Evolutionary conservation across 2,113 vertebrate species (phyloP), one percentile per base, ranked within the genome.

Genomic region (Pardalotus punctatus): DNA sequence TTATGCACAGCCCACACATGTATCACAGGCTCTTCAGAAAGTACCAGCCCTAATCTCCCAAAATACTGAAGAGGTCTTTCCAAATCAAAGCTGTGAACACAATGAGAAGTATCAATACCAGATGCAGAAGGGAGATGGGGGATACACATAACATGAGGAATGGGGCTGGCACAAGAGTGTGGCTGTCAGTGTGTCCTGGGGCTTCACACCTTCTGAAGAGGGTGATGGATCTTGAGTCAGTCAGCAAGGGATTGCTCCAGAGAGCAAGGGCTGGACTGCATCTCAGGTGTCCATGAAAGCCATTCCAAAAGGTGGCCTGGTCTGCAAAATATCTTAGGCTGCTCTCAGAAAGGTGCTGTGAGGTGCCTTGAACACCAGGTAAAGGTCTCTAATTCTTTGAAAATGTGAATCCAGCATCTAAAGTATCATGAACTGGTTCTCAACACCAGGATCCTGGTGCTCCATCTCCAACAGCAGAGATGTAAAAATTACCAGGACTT

Each of bases 51-150:
- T 60, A 3, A 40, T 62, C 15, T 85, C 25, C 53, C 42, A 60
- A 78, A 60, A 27, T 50, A 11, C 35, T 48, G 48, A 53, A 71
- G 29, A 53, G 13, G 3, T 6, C 5, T 73, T 73, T 73, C 29
- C 42, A 76, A 73, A 43, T 17, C 17, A 61, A 48, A 79, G 20
- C 31, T 57, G 36, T 74, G 42, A 61, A 24, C 66, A 21, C 42
- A 57, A 10, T 10, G 22, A 70, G 27, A 65, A 65, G 16, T 24
- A 35, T 11, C 33, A 42, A 43, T 16, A 33, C 12, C 38, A 65
- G n/a, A 14, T 19, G 31, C 5, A 2, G 16, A 0, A 29, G 45
- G 36, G 31, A 6, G 7, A 14, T 6, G 0, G 2, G 15, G 5
- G 24, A 51, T 33, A 20, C 11, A 27, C 8, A 18, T 17, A 38